Conservation (phyloP, 2,888 invertebrate species). For the Antitype chi region DNA sequence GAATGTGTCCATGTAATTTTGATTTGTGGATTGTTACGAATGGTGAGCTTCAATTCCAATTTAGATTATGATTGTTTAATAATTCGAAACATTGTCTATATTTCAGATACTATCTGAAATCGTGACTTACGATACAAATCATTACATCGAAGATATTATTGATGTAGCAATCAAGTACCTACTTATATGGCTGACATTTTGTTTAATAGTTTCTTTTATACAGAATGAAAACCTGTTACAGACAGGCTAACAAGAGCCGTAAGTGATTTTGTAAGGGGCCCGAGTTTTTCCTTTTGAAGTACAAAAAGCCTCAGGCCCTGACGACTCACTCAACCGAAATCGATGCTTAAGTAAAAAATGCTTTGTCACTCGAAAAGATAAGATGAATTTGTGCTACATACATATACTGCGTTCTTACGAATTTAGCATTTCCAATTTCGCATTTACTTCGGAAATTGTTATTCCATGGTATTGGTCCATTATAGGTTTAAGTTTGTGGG, state of each 20-base stretch:
- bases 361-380: conserved; percentile 13
- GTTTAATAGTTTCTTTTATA: conserved; percentile 13
- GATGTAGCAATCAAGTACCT: conserved; percentile 26
- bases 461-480: too few relatives aligned
- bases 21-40: conserved; percentile 15
- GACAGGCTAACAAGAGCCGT: conserved; percentile 26
- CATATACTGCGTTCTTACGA: too few relatives aligned
- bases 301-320: conserved; percentile 8
- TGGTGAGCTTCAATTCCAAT: background rate
- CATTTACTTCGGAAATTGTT: too few relatives aligned
- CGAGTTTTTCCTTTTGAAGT: conserved; percentile 29
- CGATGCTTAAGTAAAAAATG: conserved; percentile 12
- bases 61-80: conserved; percentile 9
- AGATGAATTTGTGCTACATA: background rate
- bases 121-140: conserved; percentile 35
- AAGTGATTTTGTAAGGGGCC: background rate
- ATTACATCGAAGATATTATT: conserved; percentile 8
- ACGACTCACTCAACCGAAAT: conserved; percentile 29
- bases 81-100: background rate
- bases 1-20: background rate
- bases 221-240: background rate
- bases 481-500: too few relatives aligned
- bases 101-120: conserved; percentile 20
- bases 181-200: background rate
- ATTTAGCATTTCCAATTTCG: too few relatives aligned